Base-by-base conservation (phyloP, 2,797 vertebrate genomes). In the Melopsittacus undulatus region DNA sequence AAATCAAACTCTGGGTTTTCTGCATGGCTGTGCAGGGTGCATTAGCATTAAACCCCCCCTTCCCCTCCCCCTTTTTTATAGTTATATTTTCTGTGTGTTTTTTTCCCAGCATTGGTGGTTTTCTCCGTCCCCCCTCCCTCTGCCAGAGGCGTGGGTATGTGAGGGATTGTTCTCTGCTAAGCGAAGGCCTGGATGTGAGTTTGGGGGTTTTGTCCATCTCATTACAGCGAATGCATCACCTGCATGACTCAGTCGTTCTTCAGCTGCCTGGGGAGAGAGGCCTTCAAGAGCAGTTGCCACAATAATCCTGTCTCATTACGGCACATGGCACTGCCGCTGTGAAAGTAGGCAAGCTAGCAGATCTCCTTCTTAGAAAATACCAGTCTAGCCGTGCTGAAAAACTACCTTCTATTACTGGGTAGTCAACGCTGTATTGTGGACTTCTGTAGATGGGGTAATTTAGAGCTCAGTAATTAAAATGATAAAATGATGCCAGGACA, bases 301-400 rank as follows among this genome's bases (percentile, higher is more conserved):
- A 82, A 86, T 96, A 90, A 84, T 96, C 86, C 92, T 88, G 85
- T 91, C 83, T 91, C 86, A 83, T 94, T 90, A 96, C 7, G 1
- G 94, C 94, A 77, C 91, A 87, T 59, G 93, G 93, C 69, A 83
- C 54, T 91, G 92, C 94, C 0, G 42, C 94, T 94, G 94, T 92
- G 96, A 92, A 88, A 95, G 95, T 83, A 95, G 91, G 83, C 83
- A 94, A 94, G 92, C 93, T 87, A 94, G 92, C 69, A 75, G 85
- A 94, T 77, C 80, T 93, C 89, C 87, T 78, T 79, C 94, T 91
- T 91, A 87, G 92, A 94, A 96, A 95, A 95, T 92, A 92, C 81
- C 81, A 59, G 74, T 90, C 79, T 89, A 93, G 59, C 91, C 36
- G 7, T 88, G 89, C 6, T 8, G 84, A 95, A 94, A 91, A 94